These are phyloP conservation scores for Norana najaformis DNA, from an alignment of 2,888 invertebrate genomes.

Conservation along the genomic window DNA sequence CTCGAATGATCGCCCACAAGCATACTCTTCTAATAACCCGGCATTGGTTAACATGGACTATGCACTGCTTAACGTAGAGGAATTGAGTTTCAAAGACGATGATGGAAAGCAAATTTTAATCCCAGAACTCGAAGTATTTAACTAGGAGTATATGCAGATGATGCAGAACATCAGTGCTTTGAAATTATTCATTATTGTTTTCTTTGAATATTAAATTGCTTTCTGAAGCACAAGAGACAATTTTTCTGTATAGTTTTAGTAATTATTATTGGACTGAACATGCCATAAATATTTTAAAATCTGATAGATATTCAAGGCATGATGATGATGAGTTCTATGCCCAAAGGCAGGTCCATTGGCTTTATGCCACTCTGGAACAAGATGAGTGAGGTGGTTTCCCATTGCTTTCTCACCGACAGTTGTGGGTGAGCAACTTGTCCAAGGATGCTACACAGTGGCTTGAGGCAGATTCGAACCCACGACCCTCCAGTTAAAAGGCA, in stretches of 20 bases:
- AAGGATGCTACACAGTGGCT: no score
- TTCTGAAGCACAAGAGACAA: neutral
- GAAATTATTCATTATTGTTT: neutral
- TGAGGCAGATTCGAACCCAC: no score
- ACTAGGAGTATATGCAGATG: neutral
- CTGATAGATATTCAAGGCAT: no score
- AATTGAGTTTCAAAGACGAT: neutral
- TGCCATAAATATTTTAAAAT: neutral
- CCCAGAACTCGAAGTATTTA: neutral
- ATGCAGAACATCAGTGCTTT: neutral
- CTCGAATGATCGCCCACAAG: neutral
- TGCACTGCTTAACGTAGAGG: neutral
- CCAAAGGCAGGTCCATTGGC: no score
- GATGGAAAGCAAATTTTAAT: conserved; percentile 3
- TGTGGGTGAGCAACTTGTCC: no score
- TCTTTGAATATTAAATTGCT: neutral
- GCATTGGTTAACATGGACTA: conserved; percentile 15
- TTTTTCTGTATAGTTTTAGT: neutral
- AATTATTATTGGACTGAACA: neutral
- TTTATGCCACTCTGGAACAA: no score
- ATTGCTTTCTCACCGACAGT: no score
- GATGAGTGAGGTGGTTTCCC: no score
- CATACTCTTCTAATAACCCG: neutral
- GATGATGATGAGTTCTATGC: no score
- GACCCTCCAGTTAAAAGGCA: no score